phyloP scores from a whole-genome alignment of 2,797 vertebrate species.

The Pseudocheirus occidentalis region DNA sequence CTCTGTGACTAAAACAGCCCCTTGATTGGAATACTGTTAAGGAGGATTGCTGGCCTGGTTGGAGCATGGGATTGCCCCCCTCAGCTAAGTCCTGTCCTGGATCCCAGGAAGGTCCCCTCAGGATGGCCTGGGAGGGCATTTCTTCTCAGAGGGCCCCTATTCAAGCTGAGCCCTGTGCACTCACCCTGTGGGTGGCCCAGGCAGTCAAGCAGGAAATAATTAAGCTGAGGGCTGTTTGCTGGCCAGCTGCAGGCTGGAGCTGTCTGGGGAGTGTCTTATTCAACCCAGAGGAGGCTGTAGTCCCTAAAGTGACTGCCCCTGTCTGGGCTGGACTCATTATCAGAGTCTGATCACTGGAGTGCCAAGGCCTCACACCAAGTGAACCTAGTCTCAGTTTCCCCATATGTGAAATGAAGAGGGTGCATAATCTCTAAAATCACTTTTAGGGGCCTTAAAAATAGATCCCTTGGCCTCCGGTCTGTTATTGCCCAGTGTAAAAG shows the following conservation, averaged over 20 bases:
- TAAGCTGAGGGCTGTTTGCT: constrained; percentile 81
- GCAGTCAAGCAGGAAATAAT: constrained; percentile 87
- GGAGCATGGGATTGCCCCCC: background rate
- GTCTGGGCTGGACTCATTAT: background rate
- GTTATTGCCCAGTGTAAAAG: background rate
- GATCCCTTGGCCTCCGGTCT: background rate
- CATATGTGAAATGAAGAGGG: background rate
- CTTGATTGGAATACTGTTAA: background rate
- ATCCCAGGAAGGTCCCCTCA: background rate
- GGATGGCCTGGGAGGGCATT: background rate
- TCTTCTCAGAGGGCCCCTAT: background rate
- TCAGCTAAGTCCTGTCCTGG: background rate
- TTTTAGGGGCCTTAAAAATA: background rate
- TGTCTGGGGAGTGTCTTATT: constrained; percentile 82
- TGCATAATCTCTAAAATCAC: background rate
- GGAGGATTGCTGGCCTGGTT: background rate
- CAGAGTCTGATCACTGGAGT: background rate
- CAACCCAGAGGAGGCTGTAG: background rate
- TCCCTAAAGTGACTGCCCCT: background rate
- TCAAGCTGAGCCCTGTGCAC: background rate
- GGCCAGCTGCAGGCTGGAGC: constrained; percentile 69
- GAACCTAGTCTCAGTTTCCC: background rate
- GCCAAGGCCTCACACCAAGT: background rate
- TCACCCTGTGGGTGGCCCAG: constrained; percentile 85
- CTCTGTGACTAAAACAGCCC: background rate